Conservation (phyloP, 2,113 vertebrate species). For the Chaetodon auriga region DNA sequence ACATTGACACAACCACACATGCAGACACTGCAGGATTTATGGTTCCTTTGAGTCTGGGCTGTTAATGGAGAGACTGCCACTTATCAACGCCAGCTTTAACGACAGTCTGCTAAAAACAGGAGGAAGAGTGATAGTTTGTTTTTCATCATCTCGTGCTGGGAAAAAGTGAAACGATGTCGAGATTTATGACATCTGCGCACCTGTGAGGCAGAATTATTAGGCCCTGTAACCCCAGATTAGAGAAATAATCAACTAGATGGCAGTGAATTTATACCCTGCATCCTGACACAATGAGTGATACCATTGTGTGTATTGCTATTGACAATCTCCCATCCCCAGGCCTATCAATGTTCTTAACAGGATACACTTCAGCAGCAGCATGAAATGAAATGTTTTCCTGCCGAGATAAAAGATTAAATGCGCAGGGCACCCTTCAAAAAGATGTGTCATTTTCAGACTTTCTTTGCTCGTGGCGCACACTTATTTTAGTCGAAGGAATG, state of each 20-base stretch:
- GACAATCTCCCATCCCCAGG: constrained; percentile 33
- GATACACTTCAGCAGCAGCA: constrained; percentile 38
- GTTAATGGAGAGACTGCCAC: constrained; percentile 81
- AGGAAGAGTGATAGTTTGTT: constrained; percentile 82
- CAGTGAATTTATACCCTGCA: constrained; percentile 67
- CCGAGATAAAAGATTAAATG: constrained; percentile 47
- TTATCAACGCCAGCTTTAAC: constrained; percentile 80
- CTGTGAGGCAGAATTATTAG: constrained; percentile 79
- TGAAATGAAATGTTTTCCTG: constrained; percentile 50
- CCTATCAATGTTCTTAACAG: constrained; percentile 58
- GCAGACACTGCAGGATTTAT: constrained; percentile 69
- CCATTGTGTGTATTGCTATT: constrained; percentile 65
- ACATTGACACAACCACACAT: background rate
- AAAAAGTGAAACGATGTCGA: constrained; percentile 73
- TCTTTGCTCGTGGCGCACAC: background rate
- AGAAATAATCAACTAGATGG: constrained; percentile 81
- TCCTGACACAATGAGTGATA: no score
- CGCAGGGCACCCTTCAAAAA: background rate
- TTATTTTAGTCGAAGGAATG: constrained; percentile 8
- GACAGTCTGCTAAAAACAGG: constrained; percentile 77
- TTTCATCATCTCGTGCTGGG: constrained; percentile 75
- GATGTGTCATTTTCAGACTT: constrained; percentile 4
- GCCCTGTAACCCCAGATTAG: constrained; percentile 75
- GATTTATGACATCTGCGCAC: constrained; percentile 74
- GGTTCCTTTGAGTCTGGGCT: constrained; percentile 69